phyloP scores from a whole-genome alignment of 2,113 vertebrate species.

The Urocitellus parryii region DNA sequence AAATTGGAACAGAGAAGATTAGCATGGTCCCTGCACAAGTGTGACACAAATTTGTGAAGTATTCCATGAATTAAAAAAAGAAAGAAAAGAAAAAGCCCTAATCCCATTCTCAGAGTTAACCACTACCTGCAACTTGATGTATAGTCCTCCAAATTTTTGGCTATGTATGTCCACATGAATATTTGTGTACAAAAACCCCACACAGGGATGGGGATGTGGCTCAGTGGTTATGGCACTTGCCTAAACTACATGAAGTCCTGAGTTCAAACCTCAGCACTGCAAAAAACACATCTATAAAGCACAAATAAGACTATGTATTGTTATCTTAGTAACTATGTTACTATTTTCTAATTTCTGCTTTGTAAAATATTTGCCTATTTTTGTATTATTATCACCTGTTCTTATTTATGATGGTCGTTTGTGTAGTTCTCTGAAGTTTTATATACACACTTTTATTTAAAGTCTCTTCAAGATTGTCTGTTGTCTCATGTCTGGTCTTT shows the following conservation, averaged over 20 bases:
- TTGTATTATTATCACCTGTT: constrained; percentile 2
- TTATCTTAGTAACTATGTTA: not conserved
- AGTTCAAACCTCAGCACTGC: too few relatives aligned
- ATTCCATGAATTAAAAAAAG: not conserved
- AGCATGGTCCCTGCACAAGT: too few relatives aligned
- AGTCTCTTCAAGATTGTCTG: not conserved
- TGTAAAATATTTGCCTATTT: not conserved
- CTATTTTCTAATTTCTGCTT: not conserved
- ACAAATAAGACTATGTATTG: not conserved
- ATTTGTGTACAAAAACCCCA: not conserved
- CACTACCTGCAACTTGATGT: not conserved
- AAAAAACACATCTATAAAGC: not conserved
- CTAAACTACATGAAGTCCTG: too few relatives aligned
- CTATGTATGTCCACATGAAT: not conserved
- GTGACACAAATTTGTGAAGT: too few relatives aligned
- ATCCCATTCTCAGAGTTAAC: not conserved
- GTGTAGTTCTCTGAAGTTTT: constrained; percentile 33
- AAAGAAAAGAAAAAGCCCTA: not conserved
- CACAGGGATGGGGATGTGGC: not conserved
- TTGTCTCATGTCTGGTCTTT: not conserved
- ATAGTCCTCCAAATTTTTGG: not conserved
- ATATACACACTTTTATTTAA: not conserved
- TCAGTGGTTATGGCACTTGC: too few relatives aligned
- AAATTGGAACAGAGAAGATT: too few relatives aligned
- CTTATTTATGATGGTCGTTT: constrained; percentile 26